phyloP scores from a whole-genome alignment of 2,113 vertebrate species.

The Protobothrops mucrosquamatus region DNA sequence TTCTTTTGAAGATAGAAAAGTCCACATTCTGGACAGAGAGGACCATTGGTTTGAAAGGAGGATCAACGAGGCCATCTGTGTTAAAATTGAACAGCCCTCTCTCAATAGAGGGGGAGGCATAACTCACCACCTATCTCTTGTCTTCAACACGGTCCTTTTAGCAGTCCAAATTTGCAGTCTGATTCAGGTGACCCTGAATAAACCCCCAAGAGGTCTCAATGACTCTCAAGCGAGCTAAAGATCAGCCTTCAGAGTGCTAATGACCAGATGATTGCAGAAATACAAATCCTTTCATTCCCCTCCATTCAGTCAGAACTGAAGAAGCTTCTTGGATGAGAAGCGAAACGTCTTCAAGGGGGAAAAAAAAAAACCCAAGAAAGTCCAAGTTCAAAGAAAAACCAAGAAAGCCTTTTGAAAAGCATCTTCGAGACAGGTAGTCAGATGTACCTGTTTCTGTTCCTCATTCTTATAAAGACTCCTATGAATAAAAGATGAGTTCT shows the following conservation, averaged over 20 bases:
- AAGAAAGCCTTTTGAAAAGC: neutral
- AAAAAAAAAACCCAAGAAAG: too few species aligned
- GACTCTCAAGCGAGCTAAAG: neutral
- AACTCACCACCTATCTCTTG: neutral
- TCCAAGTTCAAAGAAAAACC: too few species aligned
- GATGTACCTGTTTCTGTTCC: neutral
- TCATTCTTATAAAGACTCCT: slow-evolving; percentile 3
- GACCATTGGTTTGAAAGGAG: neutral
- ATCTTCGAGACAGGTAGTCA: neutral
- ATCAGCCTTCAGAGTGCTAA: neutral
- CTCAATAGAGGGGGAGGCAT: neutral
- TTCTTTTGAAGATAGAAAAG: neutral
- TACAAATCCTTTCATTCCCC: neutral
- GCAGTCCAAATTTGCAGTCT: neutral
- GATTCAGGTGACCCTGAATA: neutral
- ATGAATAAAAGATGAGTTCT: neutral
- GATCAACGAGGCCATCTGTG: neutral
- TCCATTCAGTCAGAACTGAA: neutral
- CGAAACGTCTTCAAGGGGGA: neutral
- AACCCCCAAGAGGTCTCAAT: neutral
- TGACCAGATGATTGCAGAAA: neutral
- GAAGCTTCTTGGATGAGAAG: neutral
- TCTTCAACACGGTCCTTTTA: neutral
- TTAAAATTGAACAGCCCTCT: neutral
- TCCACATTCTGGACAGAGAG: neutral